Evolutionary conservation across 2,113 vertebrate species (phyloP), one percentile per base, ranked within the genome.

Genomic region (Pogonocichla stellata): DNA sequence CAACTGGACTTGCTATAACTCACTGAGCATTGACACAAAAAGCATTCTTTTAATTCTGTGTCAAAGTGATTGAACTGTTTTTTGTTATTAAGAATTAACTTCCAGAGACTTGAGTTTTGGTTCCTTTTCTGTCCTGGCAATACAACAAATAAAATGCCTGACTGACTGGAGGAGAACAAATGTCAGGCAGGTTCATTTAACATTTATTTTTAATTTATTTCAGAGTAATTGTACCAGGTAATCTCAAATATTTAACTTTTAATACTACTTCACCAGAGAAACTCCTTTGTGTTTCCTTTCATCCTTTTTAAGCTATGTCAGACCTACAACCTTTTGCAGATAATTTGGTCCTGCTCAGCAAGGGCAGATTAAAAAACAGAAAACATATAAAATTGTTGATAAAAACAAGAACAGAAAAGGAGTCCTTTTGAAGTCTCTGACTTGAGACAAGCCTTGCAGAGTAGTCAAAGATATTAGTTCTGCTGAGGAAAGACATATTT

Each of bases 181-280:
- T 53, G 61, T 53, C 67, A 57, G 42, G 38, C 14, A 33, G 42
- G 48, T 88, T 92, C 67, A 82, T 86, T 95, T 88, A 90, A 83
- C 48, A 56, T 89, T 96, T 96, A 83, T 57, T 96, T 97, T 96
- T 92, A 96, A 96, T 96, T 98, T 56, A 96, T 95, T 97, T 97
- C 94, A 96, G 95, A 97, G 94, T 95, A 96, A 91, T 91, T 95
- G 94, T 66, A 90, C 64, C 80, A 92, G 75, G 72, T 88, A 94
- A 92, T 95, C 88, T 95, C 79, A 92, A 94, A 81, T 88, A 80
- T 67, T 95, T 96, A 88, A 84, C 74, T 91, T 90, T 71, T 47
- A 92, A 70, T 84, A 51, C 93, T 92, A 92, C 81, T 92, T 94
- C 67, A 97, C 57, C 75, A 95, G 54, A 71, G 34, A 77, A 93